A percentile compares a stretch with the other conserved stretches of the same genome.
phyloP scores from a whole-genome alignment of 2,888 invertebrate species.

The Trachelus troglodyta region DNA sequence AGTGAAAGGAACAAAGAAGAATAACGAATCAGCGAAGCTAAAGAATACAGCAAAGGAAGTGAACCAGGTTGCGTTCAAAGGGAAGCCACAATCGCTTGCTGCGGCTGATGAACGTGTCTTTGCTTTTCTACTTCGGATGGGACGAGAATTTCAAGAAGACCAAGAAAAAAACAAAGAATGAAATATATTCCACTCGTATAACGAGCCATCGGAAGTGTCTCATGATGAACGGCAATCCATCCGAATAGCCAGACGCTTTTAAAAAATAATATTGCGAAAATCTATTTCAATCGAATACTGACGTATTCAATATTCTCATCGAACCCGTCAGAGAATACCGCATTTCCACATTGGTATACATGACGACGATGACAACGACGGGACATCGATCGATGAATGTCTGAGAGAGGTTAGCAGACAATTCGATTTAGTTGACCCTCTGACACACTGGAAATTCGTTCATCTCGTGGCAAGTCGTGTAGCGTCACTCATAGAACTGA shows the following conservation, averaged over 20 bases:
- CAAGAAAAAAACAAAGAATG: constrained; percentile 13
- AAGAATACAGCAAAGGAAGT: not conserved
- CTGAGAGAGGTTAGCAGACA: constrained; percentile 12
- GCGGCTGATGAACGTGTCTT: constrained; percentile 56
- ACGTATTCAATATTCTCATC: not conserved
- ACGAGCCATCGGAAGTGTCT: constrained; percentile 30
- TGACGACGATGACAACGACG: not conserved
- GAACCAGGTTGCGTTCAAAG: constrained; percentile 45
- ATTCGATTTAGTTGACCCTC: constrained; percentile 18
- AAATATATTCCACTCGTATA: constrained; percentile 37
- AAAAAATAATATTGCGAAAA: not conserved
- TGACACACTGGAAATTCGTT: constrained; percentile 2
- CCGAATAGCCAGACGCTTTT: not conserved
- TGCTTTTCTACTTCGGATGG: constrained; percentile 38
- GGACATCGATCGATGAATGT: constrained; percentile 11
- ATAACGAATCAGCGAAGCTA: constrained; percentile 9
- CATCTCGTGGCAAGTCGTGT: not conserved
- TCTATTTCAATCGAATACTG: not conserved
- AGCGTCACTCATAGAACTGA: constrained; percentile 32
- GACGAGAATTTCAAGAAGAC: not conserved
- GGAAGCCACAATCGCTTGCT: constrained; percentile 47
- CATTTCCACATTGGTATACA: not conserved
- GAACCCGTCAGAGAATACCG: not conserved
- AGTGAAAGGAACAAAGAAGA: not conserved
- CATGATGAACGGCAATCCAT: not conserved